Evolutionary conservation across 1,140 invertebrate species (phyloP), one percentile per base, ranked within the genome.

Genomic region (Heliconius congener): DNA sequence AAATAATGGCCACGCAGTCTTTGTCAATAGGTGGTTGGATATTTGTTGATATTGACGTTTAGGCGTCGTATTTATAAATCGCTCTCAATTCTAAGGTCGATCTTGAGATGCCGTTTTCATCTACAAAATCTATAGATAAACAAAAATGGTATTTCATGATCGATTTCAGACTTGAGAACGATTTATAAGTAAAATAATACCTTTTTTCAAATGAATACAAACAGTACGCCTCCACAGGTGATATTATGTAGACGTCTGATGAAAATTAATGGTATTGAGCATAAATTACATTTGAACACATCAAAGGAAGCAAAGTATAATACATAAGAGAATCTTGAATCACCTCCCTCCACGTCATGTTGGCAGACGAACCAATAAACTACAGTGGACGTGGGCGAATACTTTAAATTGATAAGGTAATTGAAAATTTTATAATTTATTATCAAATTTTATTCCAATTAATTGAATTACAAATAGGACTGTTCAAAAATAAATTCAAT

Each of bases 231-330:
- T 83, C 78, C 60, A 76, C n/a, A 80, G 74, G 81, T 79, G 81
- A 88, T 77, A 84, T 81, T 79, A 85, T 84, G 83, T 84, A 74
- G 77, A 78, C 66, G 80, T 82, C 76, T 52, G 57, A 78, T 83
- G 80, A 82, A 78, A 77, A 82, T 78, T 82, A 82, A 84, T 84
- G 83, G 81, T 78, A 87, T 88, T 92, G 92, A 92, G 91, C 90
- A 91, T 86, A 88, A 85, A 84, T 91, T 88, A 86, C 83, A 85
- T 84, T 89, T 91, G 92, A 93, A 92, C 91, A 93, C 92, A 93
- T 91, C 83, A 85, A 91, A 89, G 92, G 90, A 92, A 92, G 90
- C 90, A 85, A 91, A 89, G 83, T 88, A 89, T 84, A 85, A 81
- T 71, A 82, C 76, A 86, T 84, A 75, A 83, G 81, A 82, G 74